Percentiles rank a stretch among this genome's conserved stretches.
Conservation (phyloP, 2,888 invertebrate species). For the Diloba caeruleocephala region DNA sequence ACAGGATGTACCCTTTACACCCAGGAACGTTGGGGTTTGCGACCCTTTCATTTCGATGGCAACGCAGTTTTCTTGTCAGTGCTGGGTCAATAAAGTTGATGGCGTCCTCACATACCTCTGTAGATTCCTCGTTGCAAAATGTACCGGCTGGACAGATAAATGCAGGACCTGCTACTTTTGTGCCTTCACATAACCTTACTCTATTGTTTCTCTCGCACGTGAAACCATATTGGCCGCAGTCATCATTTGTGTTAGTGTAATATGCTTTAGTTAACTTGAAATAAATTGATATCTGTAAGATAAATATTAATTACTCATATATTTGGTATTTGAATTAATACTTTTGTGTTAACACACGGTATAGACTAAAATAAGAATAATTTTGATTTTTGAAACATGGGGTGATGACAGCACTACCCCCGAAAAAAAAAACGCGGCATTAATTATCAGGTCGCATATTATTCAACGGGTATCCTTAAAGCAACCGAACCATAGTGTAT, state of each 20-base stretch:
- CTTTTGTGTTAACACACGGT: too few relatives aligned
- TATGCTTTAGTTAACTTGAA: slow-evolving; percentile 52
- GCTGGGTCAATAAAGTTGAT: slow-evolving; percentile 77
- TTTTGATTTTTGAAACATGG: too few relatives aligned
- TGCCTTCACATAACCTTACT: slow-evolving; percentile 77
- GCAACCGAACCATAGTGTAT: too few relatives aligned
- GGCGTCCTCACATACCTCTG: slow-evolving; percentile 77
- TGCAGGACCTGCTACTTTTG: slow-evolving; percentile 72
- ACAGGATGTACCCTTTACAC: slow-evolving; percentile 85
- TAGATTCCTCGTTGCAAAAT: slow-evolving; percentile 81
- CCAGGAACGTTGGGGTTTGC: slow-evolving; percentile 79
- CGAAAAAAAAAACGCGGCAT: too few relatives aligned
- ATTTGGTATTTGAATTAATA: too few relatives aligned
- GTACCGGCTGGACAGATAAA: slow-evolving; percentile 80
- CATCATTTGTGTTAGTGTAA: slow-evolving; percentile 56
- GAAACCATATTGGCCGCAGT: slow-evolving; percentile 82
- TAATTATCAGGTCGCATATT: too few relatives aligned
- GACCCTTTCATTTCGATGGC: slow-evolving; percentile 78
- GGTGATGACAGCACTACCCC: too few relatives aligned
- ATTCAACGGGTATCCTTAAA: too few relatives aligned
- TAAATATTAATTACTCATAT: background rate
- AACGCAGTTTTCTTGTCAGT: slow-evolving; percentile 70
- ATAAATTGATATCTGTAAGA: slow-evolving; percentile 55
- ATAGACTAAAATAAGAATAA: too few relatives aligned
- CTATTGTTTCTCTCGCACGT: slow-evolving; percentile 73